Conservation (phyloP, 1,140 invertebrate genomes). For the Zophobas atratus region DNA sequence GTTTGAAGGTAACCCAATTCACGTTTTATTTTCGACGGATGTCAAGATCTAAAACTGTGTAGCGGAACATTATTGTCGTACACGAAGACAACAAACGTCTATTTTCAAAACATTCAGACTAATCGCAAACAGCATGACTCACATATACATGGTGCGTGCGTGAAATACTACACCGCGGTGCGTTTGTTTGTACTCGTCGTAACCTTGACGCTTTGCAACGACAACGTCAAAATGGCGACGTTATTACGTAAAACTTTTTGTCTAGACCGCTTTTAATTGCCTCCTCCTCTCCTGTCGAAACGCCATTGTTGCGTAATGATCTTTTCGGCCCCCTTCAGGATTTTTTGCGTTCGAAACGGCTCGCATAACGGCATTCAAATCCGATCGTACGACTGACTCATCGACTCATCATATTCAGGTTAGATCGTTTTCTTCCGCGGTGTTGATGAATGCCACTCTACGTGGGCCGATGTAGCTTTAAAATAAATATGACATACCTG, state of each 20-base stretch:
- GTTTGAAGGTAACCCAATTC: slow-evolving; percentile 41
- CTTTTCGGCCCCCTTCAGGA: background rate
- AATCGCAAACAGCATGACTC: slow-evolving; percentile 29
- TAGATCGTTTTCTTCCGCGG: slow-evolving; percentile 33
- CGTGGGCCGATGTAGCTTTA: slow-evolving; percentile 10
- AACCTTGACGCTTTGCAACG: slow-evolving; percentile 26
- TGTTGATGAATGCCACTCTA: slow-evolving; percentile 15
- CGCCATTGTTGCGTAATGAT: slow-evolving; percentile 20
- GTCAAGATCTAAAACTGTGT: slow-evolving; percentile 28
- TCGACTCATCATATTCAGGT: slow-evolving; percentile 34
- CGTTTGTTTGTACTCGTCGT: slow-evolving; percentile 27
- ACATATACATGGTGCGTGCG: slow-evolving; percentile 27
- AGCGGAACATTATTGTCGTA: slow-evolving; percentile 27
- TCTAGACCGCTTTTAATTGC: background rate
- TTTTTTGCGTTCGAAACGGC: slow-evolving; percentile 21
- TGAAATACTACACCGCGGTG: slow-evolving; percentile 22
- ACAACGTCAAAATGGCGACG: slow-evolving; percentile 18
- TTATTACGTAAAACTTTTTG: slow-evolving; percentile 2
- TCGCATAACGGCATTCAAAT: slow-evolving; percentile 25
- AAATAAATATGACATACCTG: slow-evolving; percentile 31
- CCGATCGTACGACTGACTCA: slow-evolving; percentile 28
- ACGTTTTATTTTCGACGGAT: slow-evolving; percentile 35
- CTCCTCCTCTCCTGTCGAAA: too few species aligned
- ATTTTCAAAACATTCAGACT: slow-evolving; percentile 22
- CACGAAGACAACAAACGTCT: slow-evolving; percentile 36